Conservation (phyloP, 2,888 invertebrate genomes). For the Lasioglossum leucozonium region DNA sequence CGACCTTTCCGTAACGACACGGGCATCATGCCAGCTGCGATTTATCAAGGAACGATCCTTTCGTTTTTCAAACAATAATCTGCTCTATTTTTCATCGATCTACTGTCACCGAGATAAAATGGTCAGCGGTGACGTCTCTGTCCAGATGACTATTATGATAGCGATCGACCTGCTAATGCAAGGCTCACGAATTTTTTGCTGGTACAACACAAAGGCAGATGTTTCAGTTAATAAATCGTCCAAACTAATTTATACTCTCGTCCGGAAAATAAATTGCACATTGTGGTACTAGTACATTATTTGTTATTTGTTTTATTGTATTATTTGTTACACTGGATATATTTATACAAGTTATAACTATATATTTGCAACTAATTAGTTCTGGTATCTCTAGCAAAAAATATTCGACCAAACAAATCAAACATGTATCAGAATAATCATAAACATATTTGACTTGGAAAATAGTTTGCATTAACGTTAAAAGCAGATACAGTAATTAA, state of each 20-base stretch:
- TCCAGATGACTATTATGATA: not conserved
- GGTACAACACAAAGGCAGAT: not conserved
- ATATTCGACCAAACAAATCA: not conserved
- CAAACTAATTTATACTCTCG: not conserved
- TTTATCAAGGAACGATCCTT: conserved; percentile 10
- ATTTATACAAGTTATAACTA: too few relatives aligned
- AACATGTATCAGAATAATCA: not conserved
- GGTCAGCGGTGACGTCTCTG: not conserved
- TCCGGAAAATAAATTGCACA: not conserved
- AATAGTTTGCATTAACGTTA: too few relatives aligned
- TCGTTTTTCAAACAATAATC: conserved; percentile 13
- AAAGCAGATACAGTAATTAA: too few relatives aligned
- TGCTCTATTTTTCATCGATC: not conserved
- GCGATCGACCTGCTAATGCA: not conserved
- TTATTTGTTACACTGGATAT: too few relatives aligned
- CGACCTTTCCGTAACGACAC: conserved; percentile 26
- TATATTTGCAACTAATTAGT: too few relatives aligned
- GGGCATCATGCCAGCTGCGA: conserved; percentile 33
- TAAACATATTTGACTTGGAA: too few relatives aligned
- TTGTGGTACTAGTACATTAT: not conserved
- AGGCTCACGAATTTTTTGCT: not conserved
- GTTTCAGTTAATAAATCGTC: not conserved
- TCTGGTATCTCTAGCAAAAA: not conserved
- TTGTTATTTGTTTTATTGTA: too few relatives aligned
- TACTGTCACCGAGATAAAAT: not conserved